Base-by-base conservation (phyloP, 2,888 invertebrate genomes). In the Lasioglossum oenotherae region DNA sequence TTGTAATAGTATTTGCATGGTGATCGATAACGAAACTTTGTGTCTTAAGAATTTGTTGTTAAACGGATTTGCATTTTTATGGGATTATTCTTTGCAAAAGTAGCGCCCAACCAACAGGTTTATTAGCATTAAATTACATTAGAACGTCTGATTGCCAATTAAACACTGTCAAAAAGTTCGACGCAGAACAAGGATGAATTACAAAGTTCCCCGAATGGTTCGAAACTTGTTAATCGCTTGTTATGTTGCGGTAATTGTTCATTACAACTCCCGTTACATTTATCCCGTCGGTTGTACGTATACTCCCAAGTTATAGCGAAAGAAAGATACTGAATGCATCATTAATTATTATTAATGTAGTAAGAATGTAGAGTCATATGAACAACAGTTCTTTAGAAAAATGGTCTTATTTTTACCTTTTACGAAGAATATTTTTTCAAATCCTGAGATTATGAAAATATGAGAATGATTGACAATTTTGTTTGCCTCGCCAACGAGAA, bases 11-110 rank as follows among this genome's bases (percentile, higher is more conserved):
- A 80, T 86, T 86, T 86, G 81, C 86, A 86, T 86, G 31, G n/a
- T 67, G 81, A 86, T 82, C 80, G 49, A 53, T 74, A 35, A 64
- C 41, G 53, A 27, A 69, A 67, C 86, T 80, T 87, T 87, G 72
- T 80, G 44, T 78, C 71, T 72, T 80, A 80, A 87, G 87, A 82
- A 86, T 82, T 78, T 75, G 67, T 82, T 75, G 82, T 82, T 82
- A 77, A 31, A 27, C 14, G 19, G 19, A 84, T 89, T 89, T 90
- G 84, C 90, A 89, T 89, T 74, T 87, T 89, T 87, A 87, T 81
- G 74, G 38, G 76, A 81, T 81, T 80, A 81, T 81, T 81, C 67
- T 72, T 76, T 64, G 38, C 46, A n/a, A 27, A 44, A 71, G 60
- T 38, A 57, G 31, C 23, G 16, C 12, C 41, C 80, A 69, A 46